A percentile compares a stretch with the other conserved stretches of the same genome.
phyloP scores from a whole-genome alignment of 2,113 vertebrate genomes.

The Zeus faber region DNA sequence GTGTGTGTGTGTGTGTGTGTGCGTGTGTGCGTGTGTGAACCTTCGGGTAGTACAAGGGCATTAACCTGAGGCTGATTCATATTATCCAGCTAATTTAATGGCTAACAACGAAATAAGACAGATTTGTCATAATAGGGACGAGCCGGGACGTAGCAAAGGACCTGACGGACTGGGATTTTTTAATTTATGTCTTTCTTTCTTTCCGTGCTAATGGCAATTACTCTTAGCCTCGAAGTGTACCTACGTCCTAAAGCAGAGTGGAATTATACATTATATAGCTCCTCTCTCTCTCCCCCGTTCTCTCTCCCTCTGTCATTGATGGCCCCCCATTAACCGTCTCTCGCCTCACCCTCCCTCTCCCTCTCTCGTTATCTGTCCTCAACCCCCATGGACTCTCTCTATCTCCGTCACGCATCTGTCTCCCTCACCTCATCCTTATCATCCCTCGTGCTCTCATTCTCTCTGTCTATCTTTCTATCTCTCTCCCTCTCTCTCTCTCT shows the following conservation, averaged over 20 bases:
- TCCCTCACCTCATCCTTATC: not conserved
- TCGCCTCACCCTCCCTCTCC: no score
- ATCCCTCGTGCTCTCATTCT: not conserved
- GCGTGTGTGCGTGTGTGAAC: slow-evolving; percentile 2
- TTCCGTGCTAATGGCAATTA: slow-evolving; percentile 45
- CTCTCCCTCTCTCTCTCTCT: slow-evolving; percentile 7
- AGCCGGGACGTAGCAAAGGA: slow-evolving; percentile 58
- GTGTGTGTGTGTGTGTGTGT: slow-evolving; percentile 8
- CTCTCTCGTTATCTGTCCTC: no score
- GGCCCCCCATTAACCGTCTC: no score
- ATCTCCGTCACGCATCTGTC: not conserved
- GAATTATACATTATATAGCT: no score
- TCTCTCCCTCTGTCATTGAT: no score
- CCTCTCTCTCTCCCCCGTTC: no score
- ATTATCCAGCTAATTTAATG: not conserved
- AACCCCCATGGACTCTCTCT: no score
- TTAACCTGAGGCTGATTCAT: slow-evolving; percentile 57
- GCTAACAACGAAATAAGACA: slow-evolving; percentile 42
- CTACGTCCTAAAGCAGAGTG: no score
- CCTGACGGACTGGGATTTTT: slow-evolving; percentile 32
- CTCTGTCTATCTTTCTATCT: slow-evolving; percentile 30
- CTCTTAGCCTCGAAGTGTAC: slow-evolving; percentile 8
- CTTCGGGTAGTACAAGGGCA: slow-evolving; percentile 26
- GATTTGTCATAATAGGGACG: slow-evolving; percentile 58
- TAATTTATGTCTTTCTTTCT: slow-evolving; percentile 43